Evolutionary conservation across 2,797 vertebrate genomes (phyloP), one percentile per base, ranked within the genome.

Genomic region (Lutjanus argentimaculatus): DNA sequence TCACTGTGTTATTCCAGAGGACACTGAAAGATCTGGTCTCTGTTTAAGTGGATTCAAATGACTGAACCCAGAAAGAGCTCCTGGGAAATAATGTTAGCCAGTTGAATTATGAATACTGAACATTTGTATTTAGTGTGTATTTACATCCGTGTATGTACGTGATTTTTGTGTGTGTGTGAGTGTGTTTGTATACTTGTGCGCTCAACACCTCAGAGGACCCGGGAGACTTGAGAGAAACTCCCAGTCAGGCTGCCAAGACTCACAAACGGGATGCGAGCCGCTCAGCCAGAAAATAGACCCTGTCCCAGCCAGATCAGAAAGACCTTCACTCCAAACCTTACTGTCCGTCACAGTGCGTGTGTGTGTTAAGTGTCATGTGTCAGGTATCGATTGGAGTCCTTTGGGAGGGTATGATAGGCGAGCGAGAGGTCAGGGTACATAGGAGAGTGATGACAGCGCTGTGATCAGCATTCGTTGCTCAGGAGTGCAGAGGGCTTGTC

Each of bases 161-260:
- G 82, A 80, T 68, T 51, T 46, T 71, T 25, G 67, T 83, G 68
- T 58, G 17, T 40, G 52, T 48, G 49, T 77, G 83, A 30, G 22
- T 52, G 62, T 59, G 59, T 72, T 72, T 55, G 78, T 75, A n/a
- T 63, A 59, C 51, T 72, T 73, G 73, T 59, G 75, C 49, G 56
- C 48, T 89, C 72, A 62, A 87, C 75, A 87, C 82, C 85, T 90
- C 83, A 48, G 75, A 80, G 72, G 66, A 84, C 91, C 83, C 88
- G 51, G 75, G 89, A 90, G 90, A 90, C 85, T 77, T 43, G 77
- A 87, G 75, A 91, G 77, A 93, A 93, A 92, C 80, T 89, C 90
- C 85, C 79, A 82, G 81, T 87, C 80, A 62, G 64, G 53, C 91
- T 94, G 93, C 94, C 94, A 95, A 94, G 85, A 93, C 88, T 91